Percentiles rank a stretch among this genome's conserved stretches.
These are phyloP conservation scores for Tholera decimalis DNA, from an alignment of 2,888 invertebrate species.

Conservation along the genomic window DNA sequence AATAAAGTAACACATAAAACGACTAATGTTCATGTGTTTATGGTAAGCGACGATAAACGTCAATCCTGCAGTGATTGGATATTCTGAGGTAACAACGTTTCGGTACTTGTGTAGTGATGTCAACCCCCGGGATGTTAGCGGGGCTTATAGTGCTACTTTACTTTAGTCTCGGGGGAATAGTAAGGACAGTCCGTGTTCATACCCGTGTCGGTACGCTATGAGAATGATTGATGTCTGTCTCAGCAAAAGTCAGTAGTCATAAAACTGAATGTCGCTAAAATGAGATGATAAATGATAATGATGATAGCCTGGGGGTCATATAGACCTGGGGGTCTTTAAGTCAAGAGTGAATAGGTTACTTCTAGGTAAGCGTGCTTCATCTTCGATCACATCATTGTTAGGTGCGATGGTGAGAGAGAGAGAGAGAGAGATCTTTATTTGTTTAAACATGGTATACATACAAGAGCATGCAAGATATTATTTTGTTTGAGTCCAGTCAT, in stretches of 20 bases:
- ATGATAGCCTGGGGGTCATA: too few relatives aligned
- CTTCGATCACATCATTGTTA: too few relatives aligned
- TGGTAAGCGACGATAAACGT: slow-evolving; percentile 70
- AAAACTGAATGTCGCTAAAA: slow-evolving; percentile 20
- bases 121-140: slow-evolving; percentile 35
- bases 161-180: slow-evolving; percentile 9
- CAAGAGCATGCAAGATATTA: too few relatives aligned
- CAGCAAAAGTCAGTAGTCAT: slow-evolving; percentile 3
- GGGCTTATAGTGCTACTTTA: slow-evolving; percentile 12
- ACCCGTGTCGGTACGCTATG: slow-evolving; percentile 1
- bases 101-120: slow-evolving; percentile 53
- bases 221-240: slow-evolving; percentile 37
- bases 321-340: too few relatives aligned
- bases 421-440: too few relatives aligned
- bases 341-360: too few relatives aligned
- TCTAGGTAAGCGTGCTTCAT: too few relatives aligned
- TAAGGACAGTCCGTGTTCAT: not conserved
- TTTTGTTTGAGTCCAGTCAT: too few relatives aligned
- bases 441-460: too few relatives aligned
- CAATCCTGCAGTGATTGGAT: slow-evolving; percentile 69
- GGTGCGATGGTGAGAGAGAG: too few relatives aligned
- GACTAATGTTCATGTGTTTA: slow-evolving; percentile 71
- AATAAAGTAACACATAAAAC: slow-evolving; percentile 62
- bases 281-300: slow-evolving; percentile 4
- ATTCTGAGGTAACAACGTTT: slow-evolving; percentile 52